Evolutionary conservation across 2,113 vertebrate species (phyloP), one percentile per base, ranked within the genome.

Genomic region (Cairina moschata): DNA sequence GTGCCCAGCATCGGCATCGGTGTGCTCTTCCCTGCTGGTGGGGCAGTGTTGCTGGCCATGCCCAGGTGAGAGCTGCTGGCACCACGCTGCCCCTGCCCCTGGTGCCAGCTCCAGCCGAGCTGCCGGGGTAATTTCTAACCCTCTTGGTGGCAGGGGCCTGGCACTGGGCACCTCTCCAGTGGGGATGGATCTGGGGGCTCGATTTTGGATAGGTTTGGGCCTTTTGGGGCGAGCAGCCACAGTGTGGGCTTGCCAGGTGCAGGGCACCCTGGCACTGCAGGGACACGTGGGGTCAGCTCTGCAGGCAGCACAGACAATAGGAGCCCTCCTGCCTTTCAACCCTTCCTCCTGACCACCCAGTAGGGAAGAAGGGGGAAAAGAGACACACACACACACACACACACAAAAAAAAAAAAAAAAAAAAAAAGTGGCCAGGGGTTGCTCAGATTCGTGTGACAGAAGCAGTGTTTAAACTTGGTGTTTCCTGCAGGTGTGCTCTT

Each of bases 311-410:
- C 75, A 68, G 20, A 96, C 98, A 98, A 97, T 96, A 75, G 97
- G 94, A 97, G 69, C 97, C 94, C 96, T 98, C 94, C 96, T 97
- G 98, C 97, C 97, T 98, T 94, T 83, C 96, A 97, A 94, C 84
- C 96, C 93, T 32, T 95, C 92, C 93, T 97, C 93, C 97, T 98
- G 98, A 98, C 98, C 98, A 99, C 98, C 98, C 98, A 99, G 98
- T 97, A 97, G 98, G 98, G 80, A 97, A 97, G 46, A 83, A 77
- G 97, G 97, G 42, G 97, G 32, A 5, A 44, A 67, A 82, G 2
- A 2, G 3, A 14, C 6, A 44, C 44, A 44, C 44, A 44, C 42
- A 44, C 42, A 44, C 42, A 44, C 42, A 42, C 42, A 42, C 42
- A 17, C 40, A 40, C 40, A 40, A 18, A 48, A 48, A 21, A 9